phyloP scores from a whole-genome alignment of 2,888 invertebrate species.

The Unio delphinus region DNA sequence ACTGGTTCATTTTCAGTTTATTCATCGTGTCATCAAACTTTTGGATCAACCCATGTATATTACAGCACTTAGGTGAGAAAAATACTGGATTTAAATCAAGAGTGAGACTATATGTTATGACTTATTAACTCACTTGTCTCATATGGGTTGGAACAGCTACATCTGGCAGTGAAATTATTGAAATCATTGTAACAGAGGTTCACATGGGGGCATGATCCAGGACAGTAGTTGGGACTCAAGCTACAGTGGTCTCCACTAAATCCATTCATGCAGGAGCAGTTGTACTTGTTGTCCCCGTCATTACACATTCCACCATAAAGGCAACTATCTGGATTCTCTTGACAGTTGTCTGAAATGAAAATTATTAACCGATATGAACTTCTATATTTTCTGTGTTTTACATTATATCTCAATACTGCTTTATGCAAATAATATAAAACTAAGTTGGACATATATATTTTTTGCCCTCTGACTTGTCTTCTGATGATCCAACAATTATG shows the following conservation, averaged over 20 bases:
- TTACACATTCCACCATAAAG: conserved; percentile 37
- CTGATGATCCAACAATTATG: no score
- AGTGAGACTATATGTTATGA: no score
- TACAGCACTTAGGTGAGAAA: no score
- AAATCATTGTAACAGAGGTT: conserved; percentile 23
- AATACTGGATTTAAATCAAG: no score
- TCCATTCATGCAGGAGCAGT: conserved; percentile 88
- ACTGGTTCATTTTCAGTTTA: no score
- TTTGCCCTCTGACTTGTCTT: no score
- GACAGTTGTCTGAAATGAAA: conserved; percentile 40
- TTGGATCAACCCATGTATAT: no score
- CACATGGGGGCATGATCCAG: conserved; percentile 21
- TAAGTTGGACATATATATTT: no score
- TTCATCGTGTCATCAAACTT: no score
- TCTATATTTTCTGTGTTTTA: no score
- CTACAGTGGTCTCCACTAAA: conserved; percentile 89
- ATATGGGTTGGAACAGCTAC: conserved; percentile 30
- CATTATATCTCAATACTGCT: no score
- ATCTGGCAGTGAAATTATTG: conserved; percentile 9
- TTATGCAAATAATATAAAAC: no score
- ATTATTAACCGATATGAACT: neutral
- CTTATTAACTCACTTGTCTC: neutral
- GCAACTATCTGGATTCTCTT: conserved; percentile 37
- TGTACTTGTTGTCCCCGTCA: conserved; percentile 76
- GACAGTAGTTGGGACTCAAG: conserved; percentile 62